These are phyloP conservation scores for Chrysocyon brachyurus DNA, from an alignment of 2,797 vertebrate genomes.

Conservation along the genomic window DNA sequence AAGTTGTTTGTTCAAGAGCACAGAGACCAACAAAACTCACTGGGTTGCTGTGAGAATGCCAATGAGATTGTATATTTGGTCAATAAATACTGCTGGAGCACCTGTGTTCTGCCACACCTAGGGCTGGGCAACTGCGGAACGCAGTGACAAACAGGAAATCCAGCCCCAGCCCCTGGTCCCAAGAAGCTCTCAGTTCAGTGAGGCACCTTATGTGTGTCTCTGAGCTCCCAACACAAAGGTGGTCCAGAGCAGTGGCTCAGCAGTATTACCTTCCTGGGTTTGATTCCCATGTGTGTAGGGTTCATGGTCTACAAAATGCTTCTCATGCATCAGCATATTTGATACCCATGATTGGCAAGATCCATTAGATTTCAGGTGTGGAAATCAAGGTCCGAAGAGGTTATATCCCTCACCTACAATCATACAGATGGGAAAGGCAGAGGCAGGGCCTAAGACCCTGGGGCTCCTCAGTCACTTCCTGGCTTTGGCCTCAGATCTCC, in stretches of 20 bases:
- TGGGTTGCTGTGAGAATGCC: not conserved
- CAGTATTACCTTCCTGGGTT: not conserved
- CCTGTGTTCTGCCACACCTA: not conserved
- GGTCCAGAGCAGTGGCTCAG: not conserved
- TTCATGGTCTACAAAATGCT: not conserved
- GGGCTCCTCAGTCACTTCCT: not conserved
- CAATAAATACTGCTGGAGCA: not conserved
- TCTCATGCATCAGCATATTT: not conserved
- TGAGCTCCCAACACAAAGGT: not conserved
- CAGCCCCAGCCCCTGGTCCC: not conserved
- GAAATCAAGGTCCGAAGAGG: not conserved
- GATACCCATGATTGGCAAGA: not conserved
- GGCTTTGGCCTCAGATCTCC: not conserved
- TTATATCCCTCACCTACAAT: not conserved
- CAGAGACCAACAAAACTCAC: not conserved
- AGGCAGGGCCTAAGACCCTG: not conserved
- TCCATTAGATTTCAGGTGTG: not conserved
- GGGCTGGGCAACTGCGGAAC: not conserved
- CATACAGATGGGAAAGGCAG: not conserved
- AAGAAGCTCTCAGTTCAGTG: not conserved
- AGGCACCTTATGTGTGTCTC: not conserved
- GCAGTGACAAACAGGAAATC: not conserved
- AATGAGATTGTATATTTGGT: not conserved
- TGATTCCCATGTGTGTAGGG: not conserved
- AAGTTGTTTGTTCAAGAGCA: conserved; percentile 43